Conservation (phyloP, 2,113 vertebrate species). For the Neotoma lepida region DNA sequence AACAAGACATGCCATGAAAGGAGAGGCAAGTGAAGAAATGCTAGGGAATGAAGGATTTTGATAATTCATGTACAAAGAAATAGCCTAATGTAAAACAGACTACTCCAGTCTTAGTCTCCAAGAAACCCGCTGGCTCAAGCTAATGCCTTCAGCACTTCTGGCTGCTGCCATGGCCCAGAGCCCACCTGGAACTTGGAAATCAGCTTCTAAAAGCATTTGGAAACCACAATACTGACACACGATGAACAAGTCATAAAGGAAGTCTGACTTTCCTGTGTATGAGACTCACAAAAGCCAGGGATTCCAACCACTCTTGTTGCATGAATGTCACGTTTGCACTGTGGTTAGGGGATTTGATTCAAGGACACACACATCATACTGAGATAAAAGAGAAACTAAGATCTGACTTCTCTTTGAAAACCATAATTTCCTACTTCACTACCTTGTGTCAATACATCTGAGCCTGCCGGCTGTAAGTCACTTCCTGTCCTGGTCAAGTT, state of each 20-base stretch:
- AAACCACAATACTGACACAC: slow-evolving; percentile 69
- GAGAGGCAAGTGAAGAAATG: slow-evolving; percentile 28
- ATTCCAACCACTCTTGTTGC: slow-evolving; percentile 58
- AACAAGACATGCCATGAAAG: background rate
- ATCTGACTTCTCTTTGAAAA: slow-evolving; percentile 78
- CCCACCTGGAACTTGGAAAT: slow-evolving; percentile 59
- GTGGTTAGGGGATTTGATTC: slow-evolving; percentile 71
- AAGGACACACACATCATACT: slow-evolving; percentile 65
- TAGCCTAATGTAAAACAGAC: background rate
- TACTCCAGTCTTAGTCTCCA: background rate
- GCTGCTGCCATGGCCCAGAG: background rate
- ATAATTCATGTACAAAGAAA: slow-evolving; percentile 10
- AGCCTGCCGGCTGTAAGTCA: slow-evolving; percentile 72
- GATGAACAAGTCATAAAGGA: slow-evolving; percentile 44
- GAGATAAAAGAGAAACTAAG: slow-evolving; percentile 76
- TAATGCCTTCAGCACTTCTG: slow-evolving; percentile 24
- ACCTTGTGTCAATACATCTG: slow-evolving; percentile 72
- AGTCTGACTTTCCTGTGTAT: slow-evolving; percentile 65
- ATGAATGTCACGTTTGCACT: slow-evolving; percentile 62
- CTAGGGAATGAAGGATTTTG: slow-evolving; percentile 1
- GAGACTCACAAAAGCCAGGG: slow-evolving; percentile 67
- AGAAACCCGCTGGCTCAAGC: background rate
- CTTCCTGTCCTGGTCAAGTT: slow-evolving; percentile 77
- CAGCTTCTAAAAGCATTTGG: slow-evolving; percentile 50
- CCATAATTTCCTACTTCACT: slow-evolving; percentile 70